Conservation (phyloP, 2,797 vertebrate species). For the Sitta carolinensis region DNA sequence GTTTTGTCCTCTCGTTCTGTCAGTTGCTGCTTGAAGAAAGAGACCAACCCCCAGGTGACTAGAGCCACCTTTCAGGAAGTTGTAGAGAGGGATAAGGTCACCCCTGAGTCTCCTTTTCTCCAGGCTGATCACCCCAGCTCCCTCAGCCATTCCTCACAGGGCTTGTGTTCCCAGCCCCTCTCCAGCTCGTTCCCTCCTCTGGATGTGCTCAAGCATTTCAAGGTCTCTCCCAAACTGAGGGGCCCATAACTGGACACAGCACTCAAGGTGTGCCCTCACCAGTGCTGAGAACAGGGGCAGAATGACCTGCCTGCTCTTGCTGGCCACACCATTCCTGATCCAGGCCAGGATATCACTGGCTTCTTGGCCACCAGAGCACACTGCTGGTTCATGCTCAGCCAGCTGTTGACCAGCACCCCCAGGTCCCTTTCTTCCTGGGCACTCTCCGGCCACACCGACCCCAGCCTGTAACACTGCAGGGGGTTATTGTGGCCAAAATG, state of each 20-base stretch:
- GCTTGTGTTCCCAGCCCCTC: not conserved
- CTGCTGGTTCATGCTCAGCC: not conserved
- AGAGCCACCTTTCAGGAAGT: not conserved
- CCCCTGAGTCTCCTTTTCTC: not conserved
- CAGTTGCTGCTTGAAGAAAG: not conserved
- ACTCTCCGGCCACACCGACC: not conserved
- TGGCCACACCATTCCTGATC: not conserved
- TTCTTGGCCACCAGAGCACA: not conserved
- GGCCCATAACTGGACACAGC: not conserved
- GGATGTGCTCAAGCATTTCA: fast-evolving
- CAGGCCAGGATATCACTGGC: not conserved
- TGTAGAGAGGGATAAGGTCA: not conserved
- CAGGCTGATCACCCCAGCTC: not conserved
- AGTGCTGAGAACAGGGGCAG: fast-evolving
- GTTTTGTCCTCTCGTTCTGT: not conserved
- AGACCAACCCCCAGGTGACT: not conserved
- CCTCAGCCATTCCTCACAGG: fast-evolving
- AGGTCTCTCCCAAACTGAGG: not conserved
- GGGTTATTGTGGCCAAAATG: not conserved
- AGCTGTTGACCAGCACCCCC: fast-evolving
- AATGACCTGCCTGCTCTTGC: not conserved
- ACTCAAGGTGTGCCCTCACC: not conserved
- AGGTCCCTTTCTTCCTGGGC: not conserved
- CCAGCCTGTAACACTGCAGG: fast-evolving
- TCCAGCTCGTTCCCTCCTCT: not conserved